Conservation (phyloP, 1,140 invertebrate genomes). For the Caenorhabditis latens region DNA sequence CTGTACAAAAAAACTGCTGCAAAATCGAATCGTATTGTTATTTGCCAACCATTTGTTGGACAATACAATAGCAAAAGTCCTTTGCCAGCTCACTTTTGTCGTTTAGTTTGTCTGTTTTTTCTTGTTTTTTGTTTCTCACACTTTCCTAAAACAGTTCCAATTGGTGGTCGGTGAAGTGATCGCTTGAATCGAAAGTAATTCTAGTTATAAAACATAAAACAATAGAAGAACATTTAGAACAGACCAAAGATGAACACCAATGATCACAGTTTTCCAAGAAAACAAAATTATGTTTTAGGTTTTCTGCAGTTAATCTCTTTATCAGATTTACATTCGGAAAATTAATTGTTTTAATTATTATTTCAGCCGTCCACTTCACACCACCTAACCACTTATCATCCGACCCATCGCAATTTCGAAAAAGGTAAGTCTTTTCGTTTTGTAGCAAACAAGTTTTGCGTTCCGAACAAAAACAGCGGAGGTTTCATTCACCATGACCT, state of each 20-base stretch:
- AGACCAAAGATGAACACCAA: constrained; percentile 10
- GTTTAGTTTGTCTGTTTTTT: background rate
- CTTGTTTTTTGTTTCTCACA: constrained; percentile 18
- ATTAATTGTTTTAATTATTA: no score
- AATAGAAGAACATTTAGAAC: background rate
- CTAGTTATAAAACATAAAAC: background rate
- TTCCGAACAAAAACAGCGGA: constrained; percentile 9
- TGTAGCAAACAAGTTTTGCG: constrained; percentile 27
- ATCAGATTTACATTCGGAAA: background rate
- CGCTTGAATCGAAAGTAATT: constrained; percentile 12
- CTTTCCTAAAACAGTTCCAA: constrained; percentile 14
- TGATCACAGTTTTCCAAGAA: background rate
- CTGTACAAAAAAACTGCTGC: no score
- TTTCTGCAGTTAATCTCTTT: background rate
- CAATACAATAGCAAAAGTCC: background rate
- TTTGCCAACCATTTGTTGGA: no score
- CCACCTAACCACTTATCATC: background rate
- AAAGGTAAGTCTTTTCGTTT: constrained; percentile 32
- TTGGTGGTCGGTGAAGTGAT: background rate
- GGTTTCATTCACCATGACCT: constrained; percentile 36
- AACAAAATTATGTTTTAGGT: constrained; percentile 2
- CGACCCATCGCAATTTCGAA: background rate
- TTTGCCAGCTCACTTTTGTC: background rate
- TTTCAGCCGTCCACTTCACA: no score
- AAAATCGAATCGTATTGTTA: no score